Conservation (phyloP, 2,113 vertebrate genomes). For the Shinisaurus crocodilurus region DNA sequence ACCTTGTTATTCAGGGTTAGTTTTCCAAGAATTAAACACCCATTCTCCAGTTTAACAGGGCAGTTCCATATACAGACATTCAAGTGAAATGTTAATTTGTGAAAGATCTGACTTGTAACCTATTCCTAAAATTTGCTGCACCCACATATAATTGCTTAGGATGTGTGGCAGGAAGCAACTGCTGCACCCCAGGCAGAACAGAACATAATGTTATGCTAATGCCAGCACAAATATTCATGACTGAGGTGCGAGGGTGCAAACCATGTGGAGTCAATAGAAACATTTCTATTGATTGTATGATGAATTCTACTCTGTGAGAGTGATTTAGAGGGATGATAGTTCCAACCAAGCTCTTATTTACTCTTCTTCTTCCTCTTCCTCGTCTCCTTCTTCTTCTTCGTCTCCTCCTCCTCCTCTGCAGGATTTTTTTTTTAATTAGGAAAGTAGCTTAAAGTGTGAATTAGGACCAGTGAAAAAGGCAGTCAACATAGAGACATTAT, state of each 20-base stretch:
- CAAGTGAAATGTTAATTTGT: neutral
- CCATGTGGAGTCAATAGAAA: neutral
- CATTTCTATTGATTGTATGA: neutral
- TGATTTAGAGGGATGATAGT: neutral
- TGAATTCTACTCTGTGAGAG: neutral
- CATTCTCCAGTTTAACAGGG: neutral
- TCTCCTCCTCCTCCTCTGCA: too few relatives aligned
- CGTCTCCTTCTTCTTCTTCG: too few relatives aligned
- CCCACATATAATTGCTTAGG: neutral
- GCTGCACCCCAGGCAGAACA: neutral
- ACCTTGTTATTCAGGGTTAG: neutral
- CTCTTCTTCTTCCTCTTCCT: too few relatives aligned
- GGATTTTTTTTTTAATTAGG: neutral
- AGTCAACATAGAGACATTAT: neutral
- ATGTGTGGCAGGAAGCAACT: neutral
- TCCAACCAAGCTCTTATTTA: neutral
- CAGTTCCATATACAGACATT: neutral
- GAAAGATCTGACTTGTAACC: neutral
- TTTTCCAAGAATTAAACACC: neutral
- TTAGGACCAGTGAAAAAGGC: neutral
- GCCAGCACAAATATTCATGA: neutral
- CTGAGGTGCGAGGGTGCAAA: neutral
- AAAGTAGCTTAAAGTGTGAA: constrained; percentile 12
- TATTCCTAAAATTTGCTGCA: neutral
- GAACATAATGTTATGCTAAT: neutral